Conservation (phyloP, 2,797 vertebrate genomes). For the Intellagama lesueurii region DNA sequence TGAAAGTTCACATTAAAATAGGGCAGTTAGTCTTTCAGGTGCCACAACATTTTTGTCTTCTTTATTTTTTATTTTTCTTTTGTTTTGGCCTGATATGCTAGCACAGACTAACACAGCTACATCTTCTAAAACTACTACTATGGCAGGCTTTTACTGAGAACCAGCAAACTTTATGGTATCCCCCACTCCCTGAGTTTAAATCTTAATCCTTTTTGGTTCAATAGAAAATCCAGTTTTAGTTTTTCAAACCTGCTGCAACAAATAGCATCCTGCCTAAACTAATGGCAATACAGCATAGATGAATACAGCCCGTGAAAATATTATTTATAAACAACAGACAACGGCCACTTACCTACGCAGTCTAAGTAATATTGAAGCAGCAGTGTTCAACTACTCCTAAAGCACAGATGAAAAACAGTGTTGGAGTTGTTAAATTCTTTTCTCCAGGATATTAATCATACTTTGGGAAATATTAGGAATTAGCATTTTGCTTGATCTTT, state of each 20-base stretch:
- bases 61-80: no score
- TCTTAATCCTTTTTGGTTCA: neutral
- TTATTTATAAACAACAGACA: neutral
- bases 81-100: no score
- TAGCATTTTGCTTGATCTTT: conserved; percentile 20
- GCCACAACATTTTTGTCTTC: no score
- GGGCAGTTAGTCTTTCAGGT: no score
- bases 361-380: neutral
- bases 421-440: conserved; percentile 11
- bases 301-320: neutral
- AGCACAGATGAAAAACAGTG: neutral
- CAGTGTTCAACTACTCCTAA: neutral
- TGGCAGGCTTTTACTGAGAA: neutral
- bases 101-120: neutral
- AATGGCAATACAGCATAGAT: neutral
- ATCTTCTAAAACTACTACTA: neutral
- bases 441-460: conserved; percentile 21
- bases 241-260: neutral
- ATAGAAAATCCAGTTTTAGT: neutral
- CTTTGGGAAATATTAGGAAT: conserved; percentile 34
- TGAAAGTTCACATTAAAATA: no score
- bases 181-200: neutral
- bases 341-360: neutral
- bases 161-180: no score
- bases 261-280: neutral